Base-by-base conservation (phyloP, 2,113 vertebrate genomes). In the Mobula birostris region DNA sequence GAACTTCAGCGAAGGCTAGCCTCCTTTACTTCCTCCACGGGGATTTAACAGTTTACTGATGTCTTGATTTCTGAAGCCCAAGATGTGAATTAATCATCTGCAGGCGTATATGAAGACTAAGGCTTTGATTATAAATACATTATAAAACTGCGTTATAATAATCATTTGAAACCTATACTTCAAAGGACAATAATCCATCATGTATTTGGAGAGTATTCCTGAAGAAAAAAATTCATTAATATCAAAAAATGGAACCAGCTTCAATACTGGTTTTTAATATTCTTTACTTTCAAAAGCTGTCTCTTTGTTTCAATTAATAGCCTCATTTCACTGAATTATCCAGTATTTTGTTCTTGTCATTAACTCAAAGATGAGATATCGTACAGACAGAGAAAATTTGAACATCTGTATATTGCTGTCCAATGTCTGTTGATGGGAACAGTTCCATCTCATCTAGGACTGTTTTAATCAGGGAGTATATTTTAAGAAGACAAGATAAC, bases 11-110 rank as follows among this genome's bases (percentile, higher is more conserved):
- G 15, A 66, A 29, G 61, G 27, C 14, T 15, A 74, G 15, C 29
- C 40, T 5, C 85, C 77, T 68, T 32, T 21, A 32, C 29, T 15
- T n/a, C 29, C n/a, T 19, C 32, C 63, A n/a, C n/a, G 19, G 85
- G n/a, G 14, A 7, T 68, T 32, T 90, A 63, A 90, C 21, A 12
- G 6, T 17, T 58, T 58, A 9, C 24, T 85, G 48, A 56, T 6
- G 29, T 32, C 15, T 63, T 90, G 58, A 90, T 90, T 19, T 29
- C 58, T 66, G n/a, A 14, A 88, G 29, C 29, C 58, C 63, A 8
- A 9, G 58, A 90, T 90, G 61, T 90, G 29, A 90, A 68, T 66
- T 66, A 66, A 90, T 90, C 61, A 90, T 90, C 14, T 68, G 85
- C 19, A 29, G 29, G n/a, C 29, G 63, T n/a, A 66, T 90, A 90